phyloP scores from a whole-genome alignment of 2,888 invertebrate genomes.

The Macropis europaea region DNA sequence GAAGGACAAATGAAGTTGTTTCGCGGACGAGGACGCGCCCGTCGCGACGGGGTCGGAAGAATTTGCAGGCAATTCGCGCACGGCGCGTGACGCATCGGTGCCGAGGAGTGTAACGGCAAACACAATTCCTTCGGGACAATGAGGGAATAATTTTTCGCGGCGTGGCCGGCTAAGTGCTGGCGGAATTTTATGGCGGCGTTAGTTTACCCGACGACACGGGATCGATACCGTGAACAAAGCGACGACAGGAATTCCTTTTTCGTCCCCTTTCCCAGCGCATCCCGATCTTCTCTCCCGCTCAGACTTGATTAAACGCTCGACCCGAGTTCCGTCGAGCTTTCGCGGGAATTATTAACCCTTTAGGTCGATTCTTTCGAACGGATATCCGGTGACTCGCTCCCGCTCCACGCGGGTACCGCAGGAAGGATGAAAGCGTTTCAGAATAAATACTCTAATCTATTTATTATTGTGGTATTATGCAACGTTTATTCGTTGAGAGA shows the following conservation, averaged over 20 bases:
- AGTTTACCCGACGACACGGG: neutral
- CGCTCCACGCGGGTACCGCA: no score
- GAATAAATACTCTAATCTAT: no score
- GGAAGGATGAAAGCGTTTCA: no score
- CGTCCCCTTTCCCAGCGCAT: conserved; percentile 5
- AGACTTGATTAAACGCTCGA: conserved; percentile 33
- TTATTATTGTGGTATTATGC: no score
- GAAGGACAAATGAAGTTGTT: conserved; percentile 22
- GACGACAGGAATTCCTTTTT: conserved; percentile 16
- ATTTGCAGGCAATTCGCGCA: conserved; percentile 20
- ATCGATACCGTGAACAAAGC: conserved; percentile 21
- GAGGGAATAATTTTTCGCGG: conserved; percentile 6
- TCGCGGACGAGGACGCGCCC: neutral
- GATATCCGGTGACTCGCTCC: no score
- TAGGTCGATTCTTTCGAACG: conserved; percentile 1
- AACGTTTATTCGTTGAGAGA: no score
- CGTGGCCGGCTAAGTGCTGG: neutral
- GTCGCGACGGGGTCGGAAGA: conserved; percentile 1
- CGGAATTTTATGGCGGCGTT: neutral
- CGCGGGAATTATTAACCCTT: conserved; percentile 20
- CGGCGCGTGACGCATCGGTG: neutral
- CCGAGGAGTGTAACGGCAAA: neutral
- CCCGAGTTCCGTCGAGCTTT: conserved; percentile 15
- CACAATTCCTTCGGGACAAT: neutral
- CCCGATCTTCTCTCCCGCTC: conserved; percentile 27